Evolutionary conservation across 2,113 vertebrate genomes (phyloP).

Genomic region (Collichthys lucidus): DNA sequence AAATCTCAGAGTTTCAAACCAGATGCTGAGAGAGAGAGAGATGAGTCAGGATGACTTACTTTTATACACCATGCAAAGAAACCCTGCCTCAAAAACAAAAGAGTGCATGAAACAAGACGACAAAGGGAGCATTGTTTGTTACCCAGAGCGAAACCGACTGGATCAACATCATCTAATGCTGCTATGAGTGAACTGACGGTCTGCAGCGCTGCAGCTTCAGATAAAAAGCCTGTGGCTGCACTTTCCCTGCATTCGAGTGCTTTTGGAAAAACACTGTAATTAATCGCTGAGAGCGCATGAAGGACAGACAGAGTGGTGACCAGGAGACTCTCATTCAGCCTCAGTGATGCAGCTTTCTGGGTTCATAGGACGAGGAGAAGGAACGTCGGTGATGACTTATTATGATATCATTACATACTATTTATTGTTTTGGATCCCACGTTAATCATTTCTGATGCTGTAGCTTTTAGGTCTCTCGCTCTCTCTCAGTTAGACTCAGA

Average conservation of each 20-base stretch:
- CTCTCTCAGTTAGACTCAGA: too few relatives aligned
- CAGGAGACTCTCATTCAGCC: neutral
- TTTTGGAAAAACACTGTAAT: constrained; percentile 11
- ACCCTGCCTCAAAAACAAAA: neutral
- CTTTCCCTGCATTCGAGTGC: constrained; percentile 28
- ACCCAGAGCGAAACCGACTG: neutral
- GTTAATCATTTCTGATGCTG: neutral
- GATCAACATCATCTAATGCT: neutral
- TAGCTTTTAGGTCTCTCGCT: neutral
- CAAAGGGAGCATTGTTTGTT: neutral
- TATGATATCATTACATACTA: neutral
- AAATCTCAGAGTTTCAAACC: neutral
- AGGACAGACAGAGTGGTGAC: neutral
- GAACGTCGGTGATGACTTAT: neutral
- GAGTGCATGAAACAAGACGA: neutral
- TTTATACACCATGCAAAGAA: too few relatives aligned
- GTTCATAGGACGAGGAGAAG: neutral
- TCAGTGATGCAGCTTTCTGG: neutral
- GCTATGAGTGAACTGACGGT: neutral
- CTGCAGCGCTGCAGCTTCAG: constrained; percentile 37
- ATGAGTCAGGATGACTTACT: neutral
- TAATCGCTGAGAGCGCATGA: constrained; percentile 1
- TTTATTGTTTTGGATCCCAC: neutral
- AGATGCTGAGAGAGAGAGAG: neutral
- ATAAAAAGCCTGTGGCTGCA: constrained; percentile 41